Evolutionary conservation across 2,113 vertebrate genomes (phyloP).

Genomic region (Redunca redunca): DNA sequence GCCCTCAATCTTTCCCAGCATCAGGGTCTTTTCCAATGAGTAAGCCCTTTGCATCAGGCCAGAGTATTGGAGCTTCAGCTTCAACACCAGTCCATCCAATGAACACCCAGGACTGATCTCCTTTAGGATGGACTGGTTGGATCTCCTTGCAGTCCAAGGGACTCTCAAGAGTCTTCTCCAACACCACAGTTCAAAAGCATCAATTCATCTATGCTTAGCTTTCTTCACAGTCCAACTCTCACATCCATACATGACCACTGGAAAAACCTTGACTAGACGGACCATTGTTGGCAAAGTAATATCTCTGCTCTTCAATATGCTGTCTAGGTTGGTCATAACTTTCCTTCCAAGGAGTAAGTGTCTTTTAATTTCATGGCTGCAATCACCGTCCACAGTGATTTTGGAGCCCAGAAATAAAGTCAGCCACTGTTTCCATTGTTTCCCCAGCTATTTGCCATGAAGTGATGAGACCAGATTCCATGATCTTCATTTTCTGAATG

Average conservation of each 20-base stretch:
- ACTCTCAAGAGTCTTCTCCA: neutral
- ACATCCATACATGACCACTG: neutral
- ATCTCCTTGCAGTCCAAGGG: neutral
- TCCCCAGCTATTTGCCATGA: no score
- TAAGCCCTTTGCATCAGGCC: neutral
- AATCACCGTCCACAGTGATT: no score
- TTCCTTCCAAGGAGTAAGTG: no score
- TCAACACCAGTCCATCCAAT: neutral
- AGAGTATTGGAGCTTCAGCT: neutral
- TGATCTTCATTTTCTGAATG: no score
- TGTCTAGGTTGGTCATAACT: no score
- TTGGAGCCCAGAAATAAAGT: no score
- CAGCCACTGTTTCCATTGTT: no score
- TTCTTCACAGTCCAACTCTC: neutral
- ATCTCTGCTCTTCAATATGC: no score
- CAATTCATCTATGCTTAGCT: fast-evolving
- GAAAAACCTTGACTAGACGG: neutral
- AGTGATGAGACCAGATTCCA: no score
- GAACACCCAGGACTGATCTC: neutral
- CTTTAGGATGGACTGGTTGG: neutral
- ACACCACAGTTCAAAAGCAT: neutral
- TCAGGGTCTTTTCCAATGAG: neutral
- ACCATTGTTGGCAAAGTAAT: no score
- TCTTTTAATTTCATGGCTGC: no score
- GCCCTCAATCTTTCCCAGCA: neutral